Evolutionary conservation across 2,888 invertebrate genomes (phyloP).

Genomic region (Rhyacophila evoluta): DNA sequence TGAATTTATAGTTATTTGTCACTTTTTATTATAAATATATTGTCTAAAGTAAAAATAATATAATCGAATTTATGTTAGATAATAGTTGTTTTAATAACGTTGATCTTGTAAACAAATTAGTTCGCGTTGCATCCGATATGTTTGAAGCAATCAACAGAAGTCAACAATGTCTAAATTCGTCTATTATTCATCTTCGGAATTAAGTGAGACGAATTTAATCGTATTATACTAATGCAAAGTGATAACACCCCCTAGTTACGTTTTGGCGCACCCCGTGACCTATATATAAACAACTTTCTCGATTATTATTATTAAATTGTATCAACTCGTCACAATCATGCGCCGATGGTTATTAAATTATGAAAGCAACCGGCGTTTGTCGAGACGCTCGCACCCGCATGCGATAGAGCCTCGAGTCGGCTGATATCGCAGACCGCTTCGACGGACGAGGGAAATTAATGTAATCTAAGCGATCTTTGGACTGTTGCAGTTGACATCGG

Average conservation of each 20-base stretch:
- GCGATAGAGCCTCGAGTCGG: background rate
- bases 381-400: background rate
- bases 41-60: too few relatives aligned
- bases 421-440: background rate
- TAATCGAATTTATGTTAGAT: too few relatives aligned
- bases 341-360: conserved; percentile 51
- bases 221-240: background rate
- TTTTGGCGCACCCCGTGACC: conserved; percentile 47
- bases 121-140: background rate
- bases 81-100: too few relatives aligned
- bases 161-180: background rate
- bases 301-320: conserved; percentile 50
- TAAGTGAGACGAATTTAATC: background rate
- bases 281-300: conserved; percentile 48
- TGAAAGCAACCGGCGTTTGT: conserved; percentile 34
- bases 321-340: conserved; percentile 50
- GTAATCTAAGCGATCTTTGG: conserved; percentile 53
- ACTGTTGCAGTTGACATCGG: conserved; percentile 61
- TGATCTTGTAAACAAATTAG: too few relatives aligned
- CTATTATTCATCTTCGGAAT: background rate
- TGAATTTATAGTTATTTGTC: too few relatives aligned
- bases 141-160: background rate
- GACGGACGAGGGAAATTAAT: conserved; percentile 45
- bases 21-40: too few relatives aligned
- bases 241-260: conserved; percentile 43